phyloP scores from a whole-genome alignment of 2,888 invertebrate species.

The Noctua janthina region DNA sequence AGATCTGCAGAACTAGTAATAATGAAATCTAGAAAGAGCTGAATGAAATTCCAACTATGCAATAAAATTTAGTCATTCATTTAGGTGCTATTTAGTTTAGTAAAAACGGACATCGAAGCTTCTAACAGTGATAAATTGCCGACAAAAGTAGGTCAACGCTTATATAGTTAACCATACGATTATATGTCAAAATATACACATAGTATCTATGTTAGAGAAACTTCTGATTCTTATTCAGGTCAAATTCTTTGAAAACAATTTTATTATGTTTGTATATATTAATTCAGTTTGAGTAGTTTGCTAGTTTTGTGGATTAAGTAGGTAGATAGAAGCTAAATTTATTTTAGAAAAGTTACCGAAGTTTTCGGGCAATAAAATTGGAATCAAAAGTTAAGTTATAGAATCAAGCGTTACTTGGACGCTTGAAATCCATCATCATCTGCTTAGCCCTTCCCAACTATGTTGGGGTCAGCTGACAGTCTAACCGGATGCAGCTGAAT shows the following conservation, averaged over 20 bases:
- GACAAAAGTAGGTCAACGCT: conserved; percentile 50
- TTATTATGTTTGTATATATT: conserved; percentile 44
- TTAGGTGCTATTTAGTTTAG: background rate
- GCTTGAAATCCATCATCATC: background rate
- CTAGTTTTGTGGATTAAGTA: conserved; percentile 23
- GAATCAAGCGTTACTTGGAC: background rate
- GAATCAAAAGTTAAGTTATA: background rate
- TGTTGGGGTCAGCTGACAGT: too few species aligned
- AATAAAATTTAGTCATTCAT: background rate
- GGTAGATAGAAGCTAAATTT: conserved; percentile 7
- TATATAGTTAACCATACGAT: conserved; percentile 27
- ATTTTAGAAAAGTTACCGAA: background rate
- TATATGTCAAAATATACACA: conserved; percentile 44
- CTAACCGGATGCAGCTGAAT: too few species aligned
- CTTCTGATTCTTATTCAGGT: conserved; percentile 41
- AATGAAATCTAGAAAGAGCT: background rate
- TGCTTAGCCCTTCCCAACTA: too few species aligned
- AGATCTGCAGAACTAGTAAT: too few species aligned
- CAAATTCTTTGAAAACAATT: conserved; percentile 45
- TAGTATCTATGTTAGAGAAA: conserved; percentile 28
- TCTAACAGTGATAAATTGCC: conserved; percentile 43
- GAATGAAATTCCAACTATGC: background rate
- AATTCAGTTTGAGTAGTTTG: conserved; percentile 16
- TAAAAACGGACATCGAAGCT: conserved; percentile 4
- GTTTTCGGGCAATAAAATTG: background rate